Conservation (phyloP, 2,888 invertebrate genomes). For the Thecocarcelia acutangulata region DNA sequence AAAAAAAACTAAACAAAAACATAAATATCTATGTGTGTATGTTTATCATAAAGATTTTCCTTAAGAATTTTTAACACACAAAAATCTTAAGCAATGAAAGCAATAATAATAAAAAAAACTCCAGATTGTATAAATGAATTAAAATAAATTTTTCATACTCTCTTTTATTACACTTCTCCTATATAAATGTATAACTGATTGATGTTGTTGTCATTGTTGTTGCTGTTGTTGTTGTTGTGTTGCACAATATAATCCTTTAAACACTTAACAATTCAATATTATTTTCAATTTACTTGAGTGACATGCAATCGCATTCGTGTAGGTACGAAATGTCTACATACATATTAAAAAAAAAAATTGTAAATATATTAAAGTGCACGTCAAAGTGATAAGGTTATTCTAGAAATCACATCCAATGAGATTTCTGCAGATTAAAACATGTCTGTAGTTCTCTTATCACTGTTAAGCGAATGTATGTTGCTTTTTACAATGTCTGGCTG, state of each 20-base stretch:
- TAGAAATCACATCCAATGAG: neutral
- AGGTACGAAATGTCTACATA: slow-evolving; percentile 27
- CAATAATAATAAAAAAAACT: slow-evolving; percentile 13
- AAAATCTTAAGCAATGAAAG: slow-evolving; percentile 18
- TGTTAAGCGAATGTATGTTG: neutral
- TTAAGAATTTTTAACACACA: slow-evolving; percentile 50
- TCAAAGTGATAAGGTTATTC: neutral
- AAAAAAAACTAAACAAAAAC: neutral
- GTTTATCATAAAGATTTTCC: slow-evolving; percentile 31
- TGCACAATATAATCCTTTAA: slow-evolving; percentile 66
- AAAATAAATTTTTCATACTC: slow-evolving; percentile 45
- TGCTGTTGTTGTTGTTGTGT: slow-evolving; percentile 34
- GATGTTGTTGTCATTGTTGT: slow-evolving; percentile 6
- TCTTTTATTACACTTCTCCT: slow-evolving; percentile 36
- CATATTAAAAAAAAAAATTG: neutral
- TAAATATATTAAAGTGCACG: neutral
- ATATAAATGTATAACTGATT: slow-evolving; percentile 15
- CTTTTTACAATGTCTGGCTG: too few relatives aligned
- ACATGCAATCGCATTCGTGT: slow-evolving; percentile 57
- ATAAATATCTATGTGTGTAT: too few relatives aligned
- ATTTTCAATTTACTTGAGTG: slow-evolving; percentile 69
- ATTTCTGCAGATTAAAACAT: neutral
- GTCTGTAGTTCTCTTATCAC: neutral
- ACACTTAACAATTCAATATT: slow-evolving; percentile 67
- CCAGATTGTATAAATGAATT: slow-evolving; percentile 55